Evolutionary conservation across 2,888 invertebrate species (phyloP).

Genomic region (Callosobruchus maculatus): DNA sequence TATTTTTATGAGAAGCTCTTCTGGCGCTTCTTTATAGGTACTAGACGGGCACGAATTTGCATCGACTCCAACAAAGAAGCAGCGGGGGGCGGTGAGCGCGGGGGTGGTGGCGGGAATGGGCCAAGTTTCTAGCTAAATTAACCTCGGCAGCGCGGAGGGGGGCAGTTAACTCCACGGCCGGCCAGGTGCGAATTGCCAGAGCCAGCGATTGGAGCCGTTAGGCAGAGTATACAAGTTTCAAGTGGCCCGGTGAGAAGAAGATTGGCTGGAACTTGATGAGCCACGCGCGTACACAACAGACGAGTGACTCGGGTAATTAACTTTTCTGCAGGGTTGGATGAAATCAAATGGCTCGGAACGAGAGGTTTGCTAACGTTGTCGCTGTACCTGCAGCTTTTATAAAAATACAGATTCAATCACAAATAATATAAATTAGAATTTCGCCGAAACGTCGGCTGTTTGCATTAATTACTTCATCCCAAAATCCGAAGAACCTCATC

Average conservation of each 20-base stretch:
- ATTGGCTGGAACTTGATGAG: background rate
- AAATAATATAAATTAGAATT: too few species aligned
- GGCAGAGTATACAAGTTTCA: background rate
- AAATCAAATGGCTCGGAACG: too few species aligned
- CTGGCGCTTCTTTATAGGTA: conserved; percentile 35
- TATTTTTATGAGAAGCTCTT: conserved; percentile 37
- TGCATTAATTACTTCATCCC: too few species aligned
- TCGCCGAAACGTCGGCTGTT: too few species aligned
- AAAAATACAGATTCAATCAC: too few species aligned
- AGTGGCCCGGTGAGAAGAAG: background rate
- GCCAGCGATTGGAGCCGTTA: background rate
- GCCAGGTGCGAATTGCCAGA: background rate
- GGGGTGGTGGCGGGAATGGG: conserved; percentile 2
- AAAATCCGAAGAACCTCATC: too few species aligned
- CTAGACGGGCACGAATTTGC: conserved; percentile 28
- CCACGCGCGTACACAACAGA: background rate
- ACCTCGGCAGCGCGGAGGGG: background rate
- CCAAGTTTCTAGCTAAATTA: background rate
- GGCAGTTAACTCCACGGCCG: background rate
- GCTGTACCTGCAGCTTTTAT: too few species aligned
- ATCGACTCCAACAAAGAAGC: conserved; percentile 19
- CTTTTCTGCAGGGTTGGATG: too few species aligned
- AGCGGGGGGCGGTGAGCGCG: background rate
- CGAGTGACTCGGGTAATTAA: too few species aligned
- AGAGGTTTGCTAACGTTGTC: too few species aligned